Evolutionary conservation across 2,797 vertebrate genomes (phyloP), one percentile per base, ranked within the genome.

Genomic region (Sebastes diaconus): DNA sequence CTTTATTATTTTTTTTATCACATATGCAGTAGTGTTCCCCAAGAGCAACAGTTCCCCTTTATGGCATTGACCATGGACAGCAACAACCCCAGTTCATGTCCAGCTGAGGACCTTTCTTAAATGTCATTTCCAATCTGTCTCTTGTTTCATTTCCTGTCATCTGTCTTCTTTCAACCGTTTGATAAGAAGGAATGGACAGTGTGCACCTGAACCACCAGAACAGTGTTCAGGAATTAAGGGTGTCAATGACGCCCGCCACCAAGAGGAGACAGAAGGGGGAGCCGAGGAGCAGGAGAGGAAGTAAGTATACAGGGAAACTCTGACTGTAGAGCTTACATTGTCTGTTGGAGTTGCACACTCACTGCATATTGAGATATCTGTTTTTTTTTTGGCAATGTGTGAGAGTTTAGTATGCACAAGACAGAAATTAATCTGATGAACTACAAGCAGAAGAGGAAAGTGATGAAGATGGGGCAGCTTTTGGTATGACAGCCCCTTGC

Each of bases 401-500:
- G 10, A 70, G 57, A 78, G 18, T 68, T 86, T 66, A 54, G 39
- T 77, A 67, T 73, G 71, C 63, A 72, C 65, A 79, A 77, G 34
- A 74, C 57, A 73, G 29, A 77, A 74, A 85, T 81, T 22, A 67
- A 72, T 73, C 39, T 77, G 64, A 68, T 77, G 27, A 76, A 57
- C 68, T 71, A 54, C 70, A 71, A 72, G 30, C 36, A 46, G 58
- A 39, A 58, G 61, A 83, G 68, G 52, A 79, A 69, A 75, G 61
- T 29, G 20, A 74, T 55, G 64, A 84, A 73, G 52, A 78, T 30
- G 36, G 12, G 39, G 18, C 36, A 65, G 32, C 25, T 64, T 75
- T 84, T 73, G n/a, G 72, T 80, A 46, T 71, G 79, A 79, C 75
- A 82, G 58, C 55, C 57, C 50, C 58, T 73, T 71, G 46, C 81